phyloP scores from a whole-genome alignment of 2,888 invertebrate species.

The Dolichopus griseipennis region DNA sequence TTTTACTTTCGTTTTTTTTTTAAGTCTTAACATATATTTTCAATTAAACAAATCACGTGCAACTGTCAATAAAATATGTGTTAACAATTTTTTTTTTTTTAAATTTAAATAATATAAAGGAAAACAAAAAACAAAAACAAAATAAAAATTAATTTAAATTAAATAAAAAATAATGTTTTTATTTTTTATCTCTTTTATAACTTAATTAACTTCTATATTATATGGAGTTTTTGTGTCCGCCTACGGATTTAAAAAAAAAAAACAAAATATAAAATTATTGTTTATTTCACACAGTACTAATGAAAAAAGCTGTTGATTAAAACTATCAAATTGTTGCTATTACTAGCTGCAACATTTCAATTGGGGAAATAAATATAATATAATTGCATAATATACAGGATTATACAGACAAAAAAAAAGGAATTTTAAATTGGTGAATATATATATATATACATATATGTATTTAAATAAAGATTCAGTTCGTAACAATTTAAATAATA shows the following conservation, averaged over 20 bases:
- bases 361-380: too few species aligned
- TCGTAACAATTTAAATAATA: too few species aligned
- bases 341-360: too few species aligned
- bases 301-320: too few species aligned
- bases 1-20: neutral
- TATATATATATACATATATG: too few species aligned
- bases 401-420: too few species aligned
- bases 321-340: too few species aligned
- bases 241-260: neutral
- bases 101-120: neutral
- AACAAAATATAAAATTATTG: too few species aligned
- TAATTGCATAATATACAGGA: too few species aligned
- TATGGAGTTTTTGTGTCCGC: neutral
- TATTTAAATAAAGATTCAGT: too few species aligned
- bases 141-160: neutral
- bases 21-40: neutral
- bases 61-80: slow-evolving; percentile 6
- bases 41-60: slow-evolving; percentile 3
- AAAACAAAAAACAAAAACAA: neutral
- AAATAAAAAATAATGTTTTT: neutral
- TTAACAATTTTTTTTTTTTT: neutral
- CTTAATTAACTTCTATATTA: neutral
- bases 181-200: neutral
- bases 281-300: too few species aligned
- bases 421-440: too few species aligned